Percentiles rank a stretch among this genome's conserved stretches.
phyloP scores from a whole-genome alignment of 2,113 vertebrate genomes.

The Puffinus mauretanicus region DNA sequence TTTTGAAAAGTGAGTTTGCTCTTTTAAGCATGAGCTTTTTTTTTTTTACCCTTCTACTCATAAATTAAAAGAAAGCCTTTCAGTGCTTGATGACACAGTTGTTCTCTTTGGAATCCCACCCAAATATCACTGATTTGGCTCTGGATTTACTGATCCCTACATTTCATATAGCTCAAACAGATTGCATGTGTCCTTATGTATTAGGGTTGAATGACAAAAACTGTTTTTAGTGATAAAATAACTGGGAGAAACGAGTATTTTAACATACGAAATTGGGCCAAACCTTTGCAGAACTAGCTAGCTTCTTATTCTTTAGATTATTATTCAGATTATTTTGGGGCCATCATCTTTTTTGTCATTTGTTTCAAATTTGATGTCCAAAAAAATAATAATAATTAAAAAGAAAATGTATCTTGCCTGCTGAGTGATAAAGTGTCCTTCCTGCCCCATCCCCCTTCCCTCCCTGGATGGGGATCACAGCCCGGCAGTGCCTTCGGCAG shows the following conservation, averaged over 20 bases:
- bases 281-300: background rate
- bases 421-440: background rate
- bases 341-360: background rate
- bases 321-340: background rate
- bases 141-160: background rate
- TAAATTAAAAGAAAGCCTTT: background rate
- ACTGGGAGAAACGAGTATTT: background rate
- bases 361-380: background rate
- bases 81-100: background rate
- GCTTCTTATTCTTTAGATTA: background rate
- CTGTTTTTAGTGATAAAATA: slow-evolving; percentile 16
- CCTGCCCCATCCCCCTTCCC: background rate
- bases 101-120: background rate
- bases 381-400: background rate
- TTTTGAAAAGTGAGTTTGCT: background rate
- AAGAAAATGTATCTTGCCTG: background rate
- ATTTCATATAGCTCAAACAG: background rate
- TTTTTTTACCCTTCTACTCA: background rate
- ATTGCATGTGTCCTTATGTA: background rate
- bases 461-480: slow-evolving; percentile 42
- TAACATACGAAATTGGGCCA: background rate
- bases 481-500: background rate
- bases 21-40: background rate
- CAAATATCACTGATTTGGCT: background rate
- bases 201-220: background rate